Evolutionary conservation across 2,888 invertebrate species (phyloP).

Genomic region (Drosophila colorata): DNA sequence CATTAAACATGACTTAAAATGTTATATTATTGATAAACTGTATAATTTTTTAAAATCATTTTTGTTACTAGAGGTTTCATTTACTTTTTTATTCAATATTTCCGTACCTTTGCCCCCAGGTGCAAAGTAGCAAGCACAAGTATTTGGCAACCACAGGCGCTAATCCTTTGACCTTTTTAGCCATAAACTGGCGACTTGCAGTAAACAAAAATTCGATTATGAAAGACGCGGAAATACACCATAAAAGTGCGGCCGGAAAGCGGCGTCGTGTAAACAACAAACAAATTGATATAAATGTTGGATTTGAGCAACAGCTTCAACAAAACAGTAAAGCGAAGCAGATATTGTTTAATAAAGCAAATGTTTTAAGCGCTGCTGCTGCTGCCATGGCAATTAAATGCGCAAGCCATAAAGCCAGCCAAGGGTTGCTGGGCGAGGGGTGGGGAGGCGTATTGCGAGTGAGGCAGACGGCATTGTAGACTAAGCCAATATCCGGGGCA

Average conservation of each 20-base stretch:
- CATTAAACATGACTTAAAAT: too few relatives aligned
- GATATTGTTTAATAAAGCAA: conserved; percentile 58
- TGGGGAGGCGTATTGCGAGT: background rate
- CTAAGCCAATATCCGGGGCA: conserved; percentile 61
- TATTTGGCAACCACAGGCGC: conserved; percentile 41
- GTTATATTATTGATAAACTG: too few relatives aligned
- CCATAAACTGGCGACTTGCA: conserved; percentile 38
- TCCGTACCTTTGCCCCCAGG: background rate
- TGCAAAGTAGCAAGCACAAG: conserved; percentile 21
- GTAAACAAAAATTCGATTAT: conserved; percentile 65
- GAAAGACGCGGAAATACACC: conserved; percentile 42
- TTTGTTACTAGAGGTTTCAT: too few relatives aligned
- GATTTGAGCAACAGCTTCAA: conserved; percentile 12
- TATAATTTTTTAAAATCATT: too few relatives aligned
- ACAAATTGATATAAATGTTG: conserved; percentile 59
- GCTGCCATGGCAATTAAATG: conserved; percentile 62
- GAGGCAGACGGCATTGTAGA: conserved; percentile 29
- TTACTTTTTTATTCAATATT: background rate
- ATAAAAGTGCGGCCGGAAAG: conserved; percentile 30
- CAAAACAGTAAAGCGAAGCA: conserved; percentile 10
- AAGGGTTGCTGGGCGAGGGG: background rate
- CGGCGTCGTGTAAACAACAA: conserved; percentile 53
- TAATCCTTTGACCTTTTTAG: conserved; percentile 53
- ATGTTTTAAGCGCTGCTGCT: conserved; percentile 36
- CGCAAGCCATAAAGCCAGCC: conserved; percentile 19